phyloP scores from a whole-genome alignment of 2,888 invertebrate genomes.

The Tolmerus cingulatus region DNA sequence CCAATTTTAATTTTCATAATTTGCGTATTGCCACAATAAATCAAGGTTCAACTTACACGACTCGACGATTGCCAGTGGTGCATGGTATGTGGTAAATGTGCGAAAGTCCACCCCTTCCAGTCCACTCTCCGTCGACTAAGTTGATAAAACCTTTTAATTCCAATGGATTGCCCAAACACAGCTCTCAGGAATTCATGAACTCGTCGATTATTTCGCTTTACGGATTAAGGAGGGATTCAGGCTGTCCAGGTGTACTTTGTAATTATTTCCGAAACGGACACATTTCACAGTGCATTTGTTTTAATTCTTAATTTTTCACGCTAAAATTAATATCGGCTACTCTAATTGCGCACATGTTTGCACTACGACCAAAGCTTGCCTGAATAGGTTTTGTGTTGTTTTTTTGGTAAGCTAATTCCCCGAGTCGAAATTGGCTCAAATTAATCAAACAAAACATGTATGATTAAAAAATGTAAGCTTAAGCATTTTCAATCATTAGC shows the following conservation, averaged over 20 bases:
- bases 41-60: background rate
- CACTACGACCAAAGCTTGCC: background rate
- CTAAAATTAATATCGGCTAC: background rate
- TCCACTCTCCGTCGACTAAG: background rate
- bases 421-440: background rate
- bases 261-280: background rate
- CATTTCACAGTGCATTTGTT: background rate
- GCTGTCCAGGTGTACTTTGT: background rate
- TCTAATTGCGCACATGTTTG: background rate
- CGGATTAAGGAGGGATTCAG: background rate
- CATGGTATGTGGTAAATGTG: background rate
- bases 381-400: background rate
- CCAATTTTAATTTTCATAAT: conserved; percentile 31
- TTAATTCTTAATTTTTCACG: background rate
- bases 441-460: background rate
- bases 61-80: background rate
- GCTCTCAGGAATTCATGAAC: background rate
- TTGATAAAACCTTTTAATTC: background rate
- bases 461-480: background rate
- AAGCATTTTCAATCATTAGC: background rate
- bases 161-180: background rate
- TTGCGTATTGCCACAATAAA: conserved; percentile 1
- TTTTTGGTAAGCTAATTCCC: background rate
- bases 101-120: background rate
- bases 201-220: background rate